Base-by-base conservation (phyloP, 2,113 vertebrate species). In the Fregetta grallaria region DNA sequence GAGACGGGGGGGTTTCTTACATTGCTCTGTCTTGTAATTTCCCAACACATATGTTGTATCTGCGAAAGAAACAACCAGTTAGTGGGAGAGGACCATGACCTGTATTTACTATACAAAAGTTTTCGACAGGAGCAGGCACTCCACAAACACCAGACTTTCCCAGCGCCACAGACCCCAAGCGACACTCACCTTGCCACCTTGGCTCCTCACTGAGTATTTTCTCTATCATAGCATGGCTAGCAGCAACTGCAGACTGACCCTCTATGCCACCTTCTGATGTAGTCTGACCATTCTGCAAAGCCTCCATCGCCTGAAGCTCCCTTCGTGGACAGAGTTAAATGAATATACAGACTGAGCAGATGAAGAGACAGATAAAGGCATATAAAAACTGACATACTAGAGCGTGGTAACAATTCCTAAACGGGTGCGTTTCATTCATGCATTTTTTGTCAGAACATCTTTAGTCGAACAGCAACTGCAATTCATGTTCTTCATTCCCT, bases 1-100 rank as follows among this genome's bases (percentile, higher is more conserved):
- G 81, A 99, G 98, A 9, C 99, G 98, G 2, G 99, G 99, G 4
- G 99, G 99, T 91, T 99, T 99, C 98, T 99, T 99, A 97, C 99
- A 99, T 27, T 99, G 99, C 94, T 99, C 99, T 7, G 99, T 99
- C 98, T 99, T 99, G 93, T 99, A 99, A 98, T 99, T 99, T 85
- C 99, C 99, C 97, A 99, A 98, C 88, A 99, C 99, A 4, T 99
- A 99, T 1, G 98, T 98, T 79, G 99, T 99, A 92, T 99, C 99
- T 99, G 94, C 84, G 92, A 94, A 84, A 82, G 86, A 53, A 52
- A 12, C 52, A 81, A 16, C 13, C 25, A 34, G 36, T 96, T 70
- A 95, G 32, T 13, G 18, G 30, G 22, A 89, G 29, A 72, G 38
- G 14, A 56, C 26, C 68, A 34, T 5, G 23, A 65, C 11, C 32